Percentiles rank a stretch among this genome's conserved stretches.
These are phyloP conservation scores for Dasypus novemcinctus DNA, from an alignment of 2,113 vertebrate genomes.

Conservation along the genomic window DNA sequence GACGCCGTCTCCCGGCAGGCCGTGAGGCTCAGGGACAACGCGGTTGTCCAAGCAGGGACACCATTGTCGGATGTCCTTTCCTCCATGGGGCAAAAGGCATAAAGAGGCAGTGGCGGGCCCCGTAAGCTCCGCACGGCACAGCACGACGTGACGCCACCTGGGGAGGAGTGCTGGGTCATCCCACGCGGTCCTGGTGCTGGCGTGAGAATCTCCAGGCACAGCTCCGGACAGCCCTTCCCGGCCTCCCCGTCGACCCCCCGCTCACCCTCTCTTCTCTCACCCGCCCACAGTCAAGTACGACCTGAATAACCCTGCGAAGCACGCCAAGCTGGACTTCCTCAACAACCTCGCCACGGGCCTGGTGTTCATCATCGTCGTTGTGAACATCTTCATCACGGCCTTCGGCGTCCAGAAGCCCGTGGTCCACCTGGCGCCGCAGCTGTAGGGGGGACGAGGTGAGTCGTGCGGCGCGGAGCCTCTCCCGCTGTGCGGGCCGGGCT, in stretches of 20 bases:
- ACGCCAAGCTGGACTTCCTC: slow-evolving; percentile 91
- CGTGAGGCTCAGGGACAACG: background rate
- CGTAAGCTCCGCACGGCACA: background rate
- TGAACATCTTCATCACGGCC: slow-evolving; percentile 97
- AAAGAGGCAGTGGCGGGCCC: background rate
- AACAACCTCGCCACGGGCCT: slow-evolving; percentile 93
- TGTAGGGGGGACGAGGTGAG: slow-evolving; percentile 78
- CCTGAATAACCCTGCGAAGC: slow-evolving; percentile 92
- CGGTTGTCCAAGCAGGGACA: too few species aligned
- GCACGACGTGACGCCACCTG: too few species aligned
- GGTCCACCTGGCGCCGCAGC: slow-evolving; percentile 36
- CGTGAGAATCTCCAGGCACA: too few species aligned
- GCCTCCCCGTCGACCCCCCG: background rate
- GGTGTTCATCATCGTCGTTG: slow-evolving; percentile 95
- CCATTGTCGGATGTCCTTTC: background rate
- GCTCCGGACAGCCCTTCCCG: background rate
- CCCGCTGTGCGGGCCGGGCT: too few species aligned
- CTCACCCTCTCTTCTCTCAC: background rate
- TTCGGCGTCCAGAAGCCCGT: slow-evolving; percentile 93
- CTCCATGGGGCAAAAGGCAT: background rate
- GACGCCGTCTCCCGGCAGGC: background rate
- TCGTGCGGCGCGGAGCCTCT: background rate
- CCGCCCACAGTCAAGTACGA: slow-evolving; percentile 92
- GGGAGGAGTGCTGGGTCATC: too few species aligned
- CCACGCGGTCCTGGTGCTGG: too few species aligned